Evolutionary conservation across 2,113 vertebrate species (phyloP).

Genomic region (Bagarius yarrelli): DNA sequence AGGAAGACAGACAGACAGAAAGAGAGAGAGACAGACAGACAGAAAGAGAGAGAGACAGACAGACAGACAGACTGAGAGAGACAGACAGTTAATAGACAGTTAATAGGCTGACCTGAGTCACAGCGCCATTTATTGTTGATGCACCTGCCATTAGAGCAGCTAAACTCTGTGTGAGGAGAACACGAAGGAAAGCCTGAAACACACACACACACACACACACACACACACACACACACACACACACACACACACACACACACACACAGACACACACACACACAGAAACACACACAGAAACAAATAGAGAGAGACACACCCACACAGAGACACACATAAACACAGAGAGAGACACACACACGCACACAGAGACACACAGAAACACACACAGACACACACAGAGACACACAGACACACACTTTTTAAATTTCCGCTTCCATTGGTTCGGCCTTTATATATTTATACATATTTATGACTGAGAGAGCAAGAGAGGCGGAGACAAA

Average conservation of each 20-base stretch:
- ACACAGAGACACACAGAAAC: too few species aligned
- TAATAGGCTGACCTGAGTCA: conserved; percentile 77
- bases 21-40: neutral
- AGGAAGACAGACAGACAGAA: neutral
- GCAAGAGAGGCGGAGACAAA: too few species aligned
- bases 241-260: neutral
- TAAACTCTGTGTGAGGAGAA: conserved; percentile 78
- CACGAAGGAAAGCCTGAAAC: conserved; percentile 82
- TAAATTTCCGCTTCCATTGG: neutral
- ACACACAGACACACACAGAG: too few species aligned
- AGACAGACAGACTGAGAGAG: neutral
- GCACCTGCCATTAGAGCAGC: conserved; percentile 82
- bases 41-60: neutral
- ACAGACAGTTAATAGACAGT: neutral
- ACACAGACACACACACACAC: too few species aligned
- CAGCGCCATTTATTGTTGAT: conserved; percentile 86
- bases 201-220: conserved; percentile 19
- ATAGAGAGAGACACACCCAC: neutral
- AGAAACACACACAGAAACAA: too few species aligned
- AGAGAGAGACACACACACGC: too few species aligned
- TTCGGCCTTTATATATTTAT: neutral
- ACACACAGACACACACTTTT: too few species aligned
- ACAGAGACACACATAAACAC: neutral
- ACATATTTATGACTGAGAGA: conserved; percentile 1
- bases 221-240: conserved; percentile 12